Conservation (phyloP, 1,140 invertebrate genomes). For the Drosophila orena region DNA sequence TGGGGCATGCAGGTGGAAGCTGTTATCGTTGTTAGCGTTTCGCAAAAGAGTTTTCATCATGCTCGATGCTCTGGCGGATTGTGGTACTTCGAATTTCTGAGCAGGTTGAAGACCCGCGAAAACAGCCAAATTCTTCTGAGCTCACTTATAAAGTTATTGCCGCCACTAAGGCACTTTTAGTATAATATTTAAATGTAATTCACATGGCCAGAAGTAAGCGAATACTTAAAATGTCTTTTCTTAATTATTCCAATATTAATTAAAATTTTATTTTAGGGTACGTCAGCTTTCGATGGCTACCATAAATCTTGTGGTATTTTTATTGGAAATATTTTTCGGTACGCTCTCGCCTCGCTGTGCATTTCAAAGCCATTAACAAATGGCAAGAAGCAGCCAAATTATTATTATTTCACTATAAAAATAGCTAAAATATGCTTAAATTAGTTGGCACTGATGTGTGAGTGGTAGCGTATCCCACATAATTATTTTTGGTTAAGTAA, state of each 20-base stretch:
- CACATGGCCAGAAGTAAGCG: too few species aligned
- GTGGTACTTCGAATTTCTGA: not conserved
- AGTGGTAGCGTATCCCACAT: conserved; percentile 66
- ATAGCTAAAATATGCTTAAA: conserved; percentile 82
- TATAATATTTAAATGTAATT: not conserved
- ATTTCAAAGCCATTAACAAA: conserved; percentile 82
- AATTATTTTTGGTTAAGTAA: conserved; percentile 80
- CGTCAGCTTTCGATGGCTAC: conserved; percentile 1
- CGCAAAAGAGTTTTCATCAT: conserved; percentile 75
- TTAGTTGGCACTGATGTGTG: conserved; percentile 55
- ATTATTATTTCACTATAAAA: conserved; percentile 73
- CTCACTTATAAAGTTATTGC: not conserved
- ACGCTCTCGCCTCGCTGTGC: conserved; percentile 34
- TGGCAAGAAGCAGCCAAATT: conserved; percentile 72
- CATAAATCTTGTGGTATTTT: conserved; percentile 9
- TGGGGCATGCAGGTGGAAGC: conserved; percentile 69
- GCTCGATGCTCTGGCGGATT: conserved; percentile 1
- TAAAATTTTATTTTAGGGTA: not conserved
- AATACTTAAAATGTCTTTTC: too few species aligned
- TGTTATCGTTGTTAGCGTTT: conserved; percentile 67
- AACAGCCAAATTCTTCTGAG: too few species aligned
- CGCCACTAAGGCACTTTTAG: not conserved
- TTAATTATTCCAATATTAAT: too few species aligned
- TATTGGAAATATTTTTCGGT: conserved; percentile 27
- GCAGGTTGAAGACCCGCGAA: conserved; percentile 5